These are phyloP conservation scores for Calliphora vicina DNA, from an alignment of 1,140 invertebrate species.

Conservation along the genomic window DNA sequence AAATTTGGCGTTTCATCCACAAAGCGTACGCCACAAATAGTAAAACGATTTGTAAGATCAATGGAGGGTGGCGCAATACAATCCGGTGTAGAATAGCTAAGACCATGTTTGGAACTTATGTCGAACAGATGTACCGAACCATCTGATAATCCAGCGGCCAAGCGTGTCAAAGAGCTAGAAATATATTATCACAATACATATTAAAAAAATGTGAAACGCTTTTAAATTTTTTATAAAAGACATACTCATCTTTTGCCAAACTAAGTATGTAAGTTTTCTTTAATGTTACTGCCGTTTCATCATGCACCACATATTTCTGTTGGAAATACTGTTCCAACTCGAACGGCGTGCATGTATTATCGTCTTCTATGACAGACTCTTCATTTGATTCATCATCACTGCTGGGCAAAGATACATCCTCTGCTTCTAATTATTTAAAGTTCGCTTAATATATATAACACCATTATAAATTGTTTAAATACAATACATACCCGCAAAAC, in stretches of 20 bases:
- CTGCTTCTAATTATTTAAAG: not conserved
- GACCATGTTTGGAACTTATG: constrained; percentile 36
- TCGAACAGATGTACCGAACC: constrained; percentile 51
- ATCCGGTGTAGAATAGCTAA: constrained; percentile 8
- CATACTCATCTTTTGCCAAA: constrained; percentile 42
- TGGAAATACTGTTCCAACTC: constrained; percentile 45
- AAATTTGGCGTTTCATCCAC: constrained; percentile 47
- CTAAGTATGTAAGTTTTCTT: constrained; percentile 50
- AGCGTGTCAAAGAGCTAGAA: constrained; percentile 41
- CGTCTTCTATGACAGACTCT: constrained; percentile 42
- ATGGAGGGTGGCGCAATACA: not conserved
- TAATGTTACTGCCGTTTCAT: constrained; percentile 47
- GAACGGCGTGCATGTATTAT: constrained; percentile 47
- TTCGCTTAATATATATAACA: not conserved
- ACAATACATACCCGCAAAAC: not conserved
- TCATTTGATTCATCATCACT: not conserved
- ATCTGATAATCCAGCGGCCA: constrained; percentile 52
- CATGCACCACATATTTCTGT: constrained; percentile 42
- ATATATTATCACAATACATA: not conserved
- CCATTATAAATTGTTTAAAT: not conserved
- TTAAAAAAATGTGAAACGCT: not conserved
- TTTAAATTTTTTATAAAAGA: not conserved
- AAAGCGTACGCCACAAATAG: constrained; percentile 52
- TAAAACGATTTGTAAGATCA: not conserved
- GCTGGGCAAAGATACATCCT: not conserved